Conservation (phyloP, 2,888 invertebrate species). For the Cryptophagus acutangulus region DNA sequence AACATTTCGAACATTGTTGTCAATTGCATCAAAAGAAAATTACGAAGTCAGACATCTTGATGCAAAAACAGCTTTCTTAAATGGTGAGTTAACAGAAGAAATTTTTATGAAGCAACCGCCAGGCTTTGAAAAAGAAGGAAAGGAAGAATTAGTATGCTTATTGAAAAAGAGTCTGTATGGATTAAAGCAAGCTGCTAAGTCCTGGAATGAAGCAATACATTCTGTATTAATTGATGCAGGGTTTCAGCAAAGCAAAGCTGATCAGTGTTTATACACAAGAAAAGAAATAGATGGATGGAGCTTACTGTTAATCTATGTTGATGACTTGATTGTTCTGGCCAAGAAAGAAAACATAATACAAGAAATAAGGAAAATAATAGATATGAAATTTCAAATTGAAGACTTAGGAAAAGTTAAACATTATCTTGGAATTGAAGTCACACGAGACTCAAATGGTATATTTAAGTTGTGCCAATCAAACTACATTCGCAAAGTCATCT, state of each 20-base stretch:
- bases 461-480: neutral
- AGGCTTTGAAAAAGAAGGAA: neutral
- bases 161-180: constrained; percentile 12
- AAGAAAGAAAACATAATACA: constrained; percentile 4
- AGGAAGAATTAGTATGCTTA: neutral
- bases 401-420: constrained; percentile 13
- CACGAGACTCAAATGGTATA: constrained; percentile 1
- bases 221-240: constrained; percentile 19
- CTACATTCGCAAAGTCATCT: neutral
- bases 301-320: constrained; percentile 16
- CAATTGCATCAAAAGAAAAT: constrained; percentile 1
- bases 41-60: neutral
- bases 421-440: constrained; percentile 16
- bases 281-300: neutral
- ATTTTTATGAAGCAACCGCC: neutral
- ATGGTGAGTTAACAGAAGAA: neutral
- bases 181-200: constrained; percentile 13
- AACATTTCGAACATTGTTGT: constrained; percentile 2
- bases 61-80: constrained; percentile 1
- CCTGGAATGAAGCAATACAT: constrained; percentile 19
- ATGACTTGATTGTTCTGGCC: constrained; percentile 15
- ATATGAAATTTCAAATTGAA: constrained; percentile 13
- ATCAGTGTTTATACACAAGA: constrained; percentile 19
- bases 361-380: constrained; percentile 5
- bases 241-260: constrained; percentile 17